Conservation (phyloP, 1,140 invertebrate species). For the Nasonia vitripennis region DNA sequence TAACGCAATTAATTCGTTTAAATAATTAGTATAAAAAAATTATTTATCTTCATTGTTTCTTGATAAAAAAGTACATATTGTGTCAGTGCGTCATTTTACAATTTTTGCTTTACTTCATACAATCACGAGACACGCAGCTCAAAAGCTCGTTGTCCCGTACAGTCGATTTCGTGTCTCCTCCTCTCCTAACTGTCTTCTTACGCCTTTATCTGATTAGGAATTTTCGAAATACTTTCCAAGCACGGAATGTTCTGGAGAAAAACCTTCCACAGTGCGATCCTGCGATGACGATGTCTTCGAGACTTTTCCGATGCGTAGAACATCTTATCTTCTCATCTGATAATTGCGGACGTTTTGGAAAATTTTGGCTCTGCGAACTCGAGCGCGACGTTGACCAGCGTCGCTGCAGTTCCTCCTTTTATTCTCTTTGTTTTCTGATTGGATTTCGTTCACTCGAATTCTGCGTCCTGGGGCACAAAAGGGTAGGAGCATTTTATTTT, state of each 20-base stretch:
- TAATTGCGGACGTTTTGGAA: neutral
- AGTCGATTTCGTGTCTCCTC: neutral
- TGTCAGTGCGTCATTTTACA: neutral
- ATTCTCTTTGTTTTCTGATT: neutral
- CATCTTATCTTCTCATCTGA: too few relatives aligned
- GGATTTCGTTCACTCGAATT: neutral
- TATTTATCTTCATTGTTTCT: constrained; percentile 21
- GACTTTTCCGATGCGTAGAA: neutral
- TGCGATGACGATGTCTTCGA: neutral
- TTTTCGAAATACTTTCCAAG: neutral
- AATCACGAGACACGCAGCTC: neutral
- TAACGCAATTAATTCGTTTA: neutral
- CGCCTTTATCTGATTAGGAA: neutral
- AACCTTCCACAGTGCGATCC: neutral
- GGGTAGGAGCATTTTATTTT: too few relatives aligned
- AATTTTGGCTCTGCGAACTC: neutral
- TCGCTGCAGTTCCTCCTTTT: neutral
- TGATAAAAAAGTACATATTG: constrained; percentile 11
- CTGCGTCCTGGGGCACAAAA: constrained; percentile 6
- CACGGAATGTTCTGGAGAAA: too few relatives aligned
- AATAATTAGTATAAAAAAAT: neutral
- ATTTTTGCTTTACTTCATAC: neutral
- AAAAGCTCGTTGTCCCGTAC: neutral
- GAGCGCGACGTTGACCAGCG: too few relatives aligned
- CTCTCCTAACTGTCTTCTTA: neutral